These are phyloP conservation scores for Gnathonemus echidnorhynchus DNA, from an alignment of 2,113 vertebrate genomes.

Conservation along the genomic window DNA sequence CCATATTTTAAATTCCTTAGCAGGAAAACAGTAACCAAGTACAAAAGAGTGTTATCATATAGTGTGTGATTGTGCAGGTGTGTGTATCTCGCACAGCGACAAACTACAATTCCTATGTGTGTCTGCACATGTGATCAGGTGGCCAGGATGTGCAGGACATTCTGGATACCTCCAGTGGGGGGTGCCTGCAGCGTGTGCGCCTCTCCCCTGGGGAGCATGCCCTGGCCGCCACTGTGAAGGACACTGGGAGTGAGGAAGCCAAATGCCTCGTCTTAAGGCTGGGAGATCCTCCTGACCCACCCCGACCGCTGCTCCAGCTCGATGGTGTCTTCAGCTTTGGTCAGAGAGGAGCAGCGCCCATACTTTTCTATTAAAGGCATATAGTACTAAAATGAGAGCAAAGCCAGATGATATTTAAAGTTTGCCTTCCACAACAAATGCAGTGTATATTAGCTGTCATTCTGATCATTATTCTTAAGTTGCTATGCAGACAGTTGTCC, in stretches of 20 bases:
- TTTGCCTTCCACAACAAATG: not conserved
- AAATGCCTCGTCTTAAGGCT: conserved; percentile 69
- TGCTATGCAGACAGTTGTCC: not conserved
- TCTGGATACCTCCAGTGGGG: conserved; percentile 37
- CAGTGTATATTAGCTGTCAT: not conserved
- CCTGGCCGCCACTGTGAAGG: conserved; percentile 72
- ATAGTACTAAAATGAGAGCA: not conserved
- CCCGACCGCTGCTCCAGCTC: conserved; percentile 55
- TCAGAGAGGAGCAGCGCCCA: conserved; percentile 44
- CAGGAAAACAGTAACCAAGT: not conserved
- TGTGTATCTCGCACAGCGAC: not conserved
- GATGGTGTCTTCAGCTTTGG: conserved; percentile 81
- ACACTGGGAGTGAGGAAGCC: conserved; percentile 58
- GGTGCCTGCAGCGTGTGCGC: conserved; percentile 73
- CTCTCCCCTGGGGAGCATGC: conserved; percentile 76
- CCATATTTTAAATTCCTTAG: not conserved
- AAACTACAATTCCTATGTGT: not conserved
- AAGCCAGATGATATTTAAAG: not conserved
- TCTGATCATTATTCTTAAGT: not conserved
- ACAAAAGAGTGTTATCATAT: not conserved
- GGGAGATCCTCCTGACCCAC: conserved; percentile 36
- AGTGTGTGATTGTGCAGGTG: not conserved
- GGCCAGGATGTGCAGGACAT: conserved; percentile 43
- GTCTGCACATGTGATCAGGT: conserved; percentile 30
- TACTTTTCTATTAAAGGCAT: not conserved